Evolutionary conservation across 2,797 vertebrate genomes (phyloP).

Genomic region (Xerus rutilus): DNA sequence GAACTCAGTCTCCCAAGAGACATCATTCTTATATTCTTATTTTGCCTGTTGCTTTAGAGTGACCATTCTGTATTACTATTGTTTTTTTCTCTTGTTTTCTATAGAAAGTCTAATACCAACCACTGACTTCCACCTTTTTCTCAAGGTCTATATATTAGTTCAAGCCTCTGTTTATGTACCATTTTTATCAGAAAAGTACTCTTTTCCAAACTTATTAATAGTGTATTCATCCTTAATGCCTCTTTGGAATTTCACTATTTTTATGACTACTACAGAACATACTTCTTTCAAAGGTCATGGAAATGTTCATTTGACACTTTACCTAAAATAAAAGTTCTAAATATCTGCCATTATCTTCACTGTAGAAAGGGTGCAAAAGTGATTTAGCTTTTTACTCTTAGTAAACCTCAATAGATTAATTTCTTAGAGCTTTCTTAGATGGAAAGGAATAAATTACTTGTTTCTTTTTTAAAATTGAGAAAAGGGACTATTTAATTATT

Average conservation of each 20-base stretch:
- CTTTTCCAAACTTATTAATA: background rate
- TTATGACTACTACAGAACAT: background rate
- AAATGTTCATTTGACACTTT: constrained; percentile 23
- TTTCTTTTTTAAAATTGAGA: constrained; percentile 8
- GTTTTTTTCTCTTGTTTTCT: constrained; percentile 41
- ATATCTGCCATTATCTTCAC: background rate
- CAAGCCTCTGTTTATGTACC: constrained; percentile 1
- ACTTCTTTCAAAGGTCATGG: background rate
- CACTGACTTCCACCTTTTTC: background rate
- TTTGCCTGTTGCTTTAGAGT: background rate
- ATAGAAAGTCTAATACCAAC: background rate
- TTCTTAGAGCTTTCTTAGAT: constrained; percentile 47
- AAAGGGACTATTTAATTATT: constrained; percentile 9
- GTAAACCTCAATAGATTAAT: constrained; percentile 1
- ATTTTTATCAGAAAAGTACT: background rate
- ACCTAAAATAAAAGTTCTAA: constrained; percentile 15
- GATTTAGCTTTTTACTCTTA: background rate
- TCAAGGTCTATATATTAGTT: background rate
- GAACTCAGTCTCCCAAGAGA: background rate
- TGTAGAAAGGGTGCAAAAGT: background rate
- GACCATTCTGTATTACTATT: background rate
- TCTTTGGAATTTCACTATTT: constrained; percentile 15
- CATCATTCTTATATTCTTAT: background rate
- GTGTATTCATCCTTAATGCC: background rate
- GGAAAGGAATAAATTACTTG: constrained; percentile 43